Conservation (phyloP, 2,888 invertebrate genomes). For the Ischnus inquisitorius region DNA sequence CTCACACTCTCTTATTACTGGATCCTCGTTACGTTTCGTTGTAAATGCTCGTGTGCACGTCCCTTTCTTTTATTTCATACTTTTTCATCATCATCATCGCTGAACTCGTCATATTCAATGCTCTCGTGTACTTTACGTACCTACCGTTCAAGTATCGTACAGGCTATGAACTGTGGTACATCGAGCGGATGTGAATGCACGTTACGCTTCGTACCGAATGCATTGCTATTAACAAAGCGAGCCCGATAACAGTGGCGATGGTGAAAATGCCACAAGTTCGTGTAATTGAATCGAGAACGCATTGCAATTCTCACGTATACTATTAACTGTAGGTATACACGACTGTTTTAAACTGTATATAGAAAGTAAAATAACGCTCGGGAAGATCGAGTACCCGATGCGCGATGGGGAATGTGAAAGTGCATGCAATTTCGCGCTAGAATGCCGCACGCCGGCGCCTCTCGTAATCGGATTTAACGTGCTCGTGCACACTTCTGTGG, state of each 20-base stretch:
- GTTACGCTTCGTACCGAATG: slow-evolving; percentile 45
- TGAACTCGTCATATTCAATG: slow-evolving; percentile 14
- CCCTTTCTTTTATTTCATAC: neutral
- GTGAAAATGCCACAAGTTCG: slow-evolving; percentile 35
- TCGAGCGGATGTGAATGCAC: slow-evolving; percentile 44
- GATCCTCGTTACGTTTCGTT: slow-evolving; percentile 27
- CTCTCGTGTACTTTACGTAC: neutral
- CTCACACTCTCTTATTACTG: slow-evolving; percentile 20
- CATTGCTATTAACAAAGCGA: slow-evolving; percentile 1
- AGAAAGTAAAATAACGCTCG: slow-evolving; percentile 60
- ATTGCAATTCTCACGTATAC: slow-evolving; percentile 48
- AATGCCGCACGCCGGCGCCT: slow-evolving; percentile 46
- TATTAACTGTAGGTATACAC: slow-evolving; percentile 9
- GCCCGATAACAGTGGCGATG: neutral
- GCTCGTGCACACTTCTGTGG: slow-evolving; percentile 30
- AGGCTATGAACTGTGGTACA: neutral
- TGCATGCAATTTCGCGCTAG: slow-evolving; percentile 63
- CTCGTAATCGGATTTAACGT: slow-evolving; percentile 63
- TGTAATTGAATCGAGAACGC: slow-evolving; percentile 53
- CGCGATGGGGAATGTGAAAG: slow-evolving; percentile 56
- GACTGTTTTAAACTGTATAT: slow-evolving; percentile 2
- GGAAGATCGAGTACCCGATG: slow-evolving; percentile 19
- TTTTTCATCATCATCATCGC: slow-evolving; percentile 32
- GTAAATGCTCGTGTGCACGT: neutral
- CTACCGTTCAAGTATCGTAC: neutral